Evolutionary conservation across 2,113 vertebrate species (phyloP).

Genomic region (Ranitomeya imitator): DNA sequence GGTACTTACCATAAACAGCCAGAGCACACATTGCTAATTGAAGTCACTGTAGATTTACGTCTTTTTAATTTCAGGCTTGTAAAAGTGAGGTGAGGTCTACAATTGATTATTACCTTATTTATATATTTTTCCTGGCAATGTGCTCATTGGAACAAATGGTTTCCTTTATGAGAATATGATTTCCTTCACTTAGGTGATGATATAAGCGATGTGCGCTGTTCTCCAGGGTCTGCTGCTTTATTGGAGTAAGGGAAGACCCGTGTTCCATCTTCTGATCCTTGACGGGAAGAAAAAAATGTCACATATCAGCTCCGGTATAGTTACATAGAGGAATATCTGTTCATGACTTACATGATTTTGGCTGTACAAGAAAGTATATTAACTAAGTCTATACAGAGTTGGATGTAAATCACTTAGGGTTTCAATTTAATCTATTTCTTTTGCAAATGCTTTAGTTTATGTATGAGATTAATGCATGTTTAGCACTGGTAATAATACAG

Average conservation of each 20-base stretch:
- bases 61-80: background rate
- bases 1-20: background rate
- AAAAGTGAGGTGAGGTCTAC: background rate
- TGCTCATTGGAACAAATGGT: background rate
- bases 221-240: conserved; percentile 11
- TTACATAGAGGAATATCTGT: no score
- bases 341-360: no score
- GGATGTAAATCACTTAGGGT: no score
- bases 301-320: background rate
- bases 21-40: background rate
- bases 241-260: background rate
- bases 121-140: conserved; percentile 11
- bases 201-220: background rate
- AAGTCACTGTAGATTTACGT: background rate
- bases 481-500: no score
- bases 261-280: background rate
- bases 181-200: background rate
- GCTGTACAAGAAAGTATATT: no score
- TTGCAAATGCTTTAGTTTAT: no score
- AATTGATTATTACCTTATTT: conserved; percentile 16
- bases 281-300: background rate
- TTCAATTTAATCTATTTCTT: no score
- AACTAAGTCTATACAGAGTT: no score
- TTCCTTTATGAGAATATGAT: background rate
- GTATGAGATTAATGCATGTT: no score